Evolutionary conservation across 2,888 invertebrate species (phyloP).

Genomic region (Heliconius erato): DNA sequence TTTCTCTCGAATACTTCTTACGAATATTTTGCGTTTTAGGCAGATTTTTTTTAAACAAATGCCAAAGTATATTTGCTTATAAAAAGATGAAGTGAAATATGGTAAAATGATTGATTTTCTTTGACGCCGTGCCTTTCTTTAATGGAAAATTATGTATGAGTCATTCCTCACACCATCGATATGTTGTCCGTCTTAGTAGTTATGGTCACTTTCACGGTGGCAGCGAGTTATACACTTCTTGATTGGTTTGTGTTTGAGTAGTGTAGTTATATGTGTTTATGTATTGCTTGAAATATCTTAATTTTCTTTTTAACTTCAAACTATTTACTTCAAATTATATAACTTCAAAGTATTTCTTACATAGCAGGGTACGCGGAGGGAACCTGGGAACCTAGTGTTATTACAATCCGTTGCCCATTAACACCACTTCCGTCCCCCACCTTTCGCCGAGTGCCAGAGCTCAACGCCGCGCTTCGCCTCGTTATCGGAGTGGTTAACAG

Average conservation of each 20-base stretch:
- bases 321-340: no score
- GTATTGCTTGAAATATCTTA: no score
- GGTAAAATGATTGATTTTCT: slow-evolving; percentile 47
- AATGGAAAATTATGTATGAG: slow-evolving; percentile 44
- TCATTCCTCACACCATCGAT: slow-evolving; percentile 42
- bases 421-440: no score
- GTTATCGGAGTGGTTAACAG: no score
- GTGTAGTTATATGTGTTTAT: neutral
- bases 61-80: slow-evolving; percentile 4
- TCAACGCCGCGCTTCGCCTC: no score
- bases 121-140: slow-evolving; percentile 34
- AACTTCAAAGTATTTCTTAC: no score
- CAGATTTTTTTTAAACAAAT: neutral
- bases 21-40: neutral
- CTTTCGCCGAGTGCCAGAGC: no score
- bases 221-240: slow-evolving; percentile 41
- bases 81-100: neutral
- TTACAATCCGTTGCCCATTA: no score
- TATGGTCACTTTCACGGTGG: slow-evolving; percentile 46
- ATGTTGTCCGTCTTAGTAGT: slow-evolving; percentile 34
- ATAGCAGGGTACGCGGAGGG: no score
- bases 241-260: slow-evolving; percentile 24
- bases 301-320: no score
- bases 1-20: neutral
- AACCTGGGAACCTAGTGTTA: no score